phyloP scores from a whole-genome alignment of 2,113 vertebrate genomes.

The Chaetops frenatus region DNA sequence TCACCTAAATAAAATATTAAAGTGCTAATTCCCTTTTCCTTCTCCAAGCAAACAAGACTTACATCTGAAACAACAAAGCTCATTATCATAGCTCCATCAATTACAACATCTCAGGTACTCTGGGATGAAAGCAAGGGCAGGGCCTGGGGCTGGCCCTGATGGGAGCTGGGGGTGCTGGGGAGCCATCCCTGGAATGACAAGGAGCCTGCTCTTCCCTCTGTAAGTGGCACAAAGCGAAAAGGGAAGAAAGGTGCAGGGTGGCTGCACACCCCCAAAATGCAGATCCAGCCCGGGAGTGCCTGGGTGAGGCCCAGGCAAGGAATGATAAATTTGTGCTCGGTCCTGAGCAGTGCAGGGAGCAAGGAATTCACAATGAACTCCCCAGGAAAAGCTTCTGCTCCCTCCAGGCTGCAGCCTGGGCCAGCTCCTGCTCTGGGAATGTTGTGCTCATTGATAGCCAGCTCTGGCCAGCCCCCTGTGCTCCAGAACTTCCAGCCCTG shows the following conservation, averaged over 20 bases:
- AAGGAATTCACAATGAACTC: background rate
- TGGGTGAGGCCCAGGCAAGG: background rate
- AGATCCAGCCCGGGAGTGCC: background rate
- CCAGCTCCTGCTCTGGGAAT: background rate
- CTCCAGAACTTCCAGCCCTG: background rate
- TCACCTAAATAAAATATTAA: background rate
- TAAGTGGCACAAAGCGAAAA: background rate
- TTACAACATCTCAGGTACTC: conserved; percentile 14
- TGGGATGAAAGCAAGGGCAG: conserved; percentile 13
- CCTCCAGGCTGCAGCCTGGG: background rate
- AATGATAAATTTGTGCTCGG: fast-evolving
- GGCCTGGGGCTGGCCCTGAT: background rate
- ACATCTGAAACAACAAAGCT: conserved; percentile 52
- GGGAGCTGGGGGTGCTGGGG: background rate
- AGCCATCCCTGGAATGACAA: background rate
- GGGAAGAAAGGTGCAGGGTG: background rate
- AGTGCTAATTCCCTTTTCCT: conserved; percentile 47
- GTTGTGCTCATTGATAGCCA: fast-evolving
- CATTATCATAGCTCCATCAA: conserved; percentile 14
- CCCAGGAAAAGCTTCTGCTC: background rate
- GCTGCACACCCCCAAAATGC: background rate
- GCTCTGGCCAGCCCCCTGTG: fast-evolving
- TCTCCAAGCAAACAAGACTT: conserved; percentile 46
- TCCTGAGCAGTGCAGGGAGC: background rate
- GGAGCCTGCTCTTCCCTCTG: background rate